A percentile compares a stretch with the other conserved stretches of the same genome.
Evolutionary conservation across 2,797 vertebrate species (phyloP).

Genomic region (Micrastur ruficollis): DNA sequence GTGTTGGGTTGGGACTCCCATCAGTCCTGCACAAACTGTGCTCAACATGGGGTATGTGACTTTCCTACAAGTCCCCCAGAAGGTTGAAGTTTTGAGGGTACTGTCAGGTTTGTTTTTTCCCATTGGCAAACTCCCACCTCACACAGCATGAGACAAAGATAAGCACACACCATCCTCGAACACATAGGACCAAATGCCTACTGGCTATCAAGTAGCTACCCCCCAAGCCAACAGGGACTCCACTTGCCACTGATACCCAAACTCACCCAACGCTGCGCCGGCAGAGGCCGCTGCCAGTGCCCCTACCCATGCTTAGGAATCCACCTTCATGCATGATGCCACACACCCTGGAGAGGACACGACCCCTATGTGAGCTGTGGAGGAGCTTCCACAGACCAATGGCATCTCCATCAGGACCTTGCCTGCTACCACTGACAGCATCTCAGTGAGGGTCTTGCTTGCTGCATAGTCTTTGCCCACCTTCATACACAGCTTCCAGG

Average conservation of each 20-base stretch:
- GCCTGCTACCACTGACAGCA: rapidly evolving
- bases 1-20: neutral
- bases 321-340: rapidly evolving
- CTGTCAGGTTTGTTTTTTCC: neutral
- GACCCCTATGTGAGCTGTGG: rapidly evolving
- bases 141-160: rapidly evolving
- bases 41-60: rapidly evolving
- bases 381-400: neutral
- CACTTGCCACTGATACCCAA: neutral
- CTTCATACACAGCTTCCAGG: rapidly evolving
- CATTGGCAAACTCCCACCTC: neutral
- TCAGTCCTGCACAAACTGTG: rapidly evolving
- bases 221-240: neutral
- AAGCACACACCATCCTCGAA: rapidly evolving
- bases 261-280: rapidly evolving
- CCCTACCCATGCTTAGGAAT: too few species aligned
- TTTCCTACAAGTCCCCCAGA: too few species aligned
- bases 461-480: rapidly evolving
- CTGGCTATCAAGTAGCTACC: rapidly evolving
- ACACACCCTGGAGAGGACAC: neutral
- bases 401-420: neutral
- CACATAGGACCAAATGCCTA: rapidly evolving
- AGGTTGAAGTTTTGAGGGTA: neutral
- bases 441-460: rapidly evolving
- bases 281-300: neutral